These are phyloP conservation scores for Drosophila ogumai DNA, from an alignment of 1,140 invertebrate genomes.

Conservation along the genomic window DNA sequence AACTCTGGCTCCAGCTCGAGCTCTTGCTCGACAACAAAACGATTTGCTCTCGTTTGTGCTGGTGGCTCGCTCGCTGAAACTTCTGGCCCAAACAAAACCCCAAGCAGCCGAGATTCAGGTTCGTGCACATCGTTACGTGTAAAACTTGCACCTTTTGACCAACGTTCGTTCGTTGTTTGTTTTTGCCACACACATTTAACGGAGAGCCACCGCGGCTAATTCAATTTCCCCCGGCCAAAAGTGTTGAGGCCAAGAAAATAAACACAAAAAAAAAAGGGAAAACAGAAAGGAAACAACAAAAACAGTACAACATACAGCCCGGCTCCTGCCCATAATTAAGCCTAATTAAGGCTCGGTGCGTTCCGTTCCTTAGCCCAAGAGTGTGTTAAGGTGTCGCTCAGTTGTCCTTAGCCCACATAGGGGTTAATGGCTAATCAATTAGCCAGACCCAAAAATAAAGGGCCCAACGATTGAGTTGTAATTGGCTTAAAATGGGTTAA, in stretches of 20 bases:
- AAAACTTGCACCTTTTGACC: conserved; percentile 83
- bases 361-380: conserved; percentile 1
- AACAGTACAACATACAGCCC: background rate
- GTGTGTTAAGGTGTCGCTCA: conserved; percentile 58
- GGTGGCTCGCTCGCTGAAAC: conserved; percentile 30
- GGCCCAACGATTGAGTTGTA: conserved; percentile 72
- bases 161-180: conserved; percentile 72
- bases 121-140: conserved; percentile 83
- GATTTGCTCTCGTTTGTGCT: conserved; percentile 82
- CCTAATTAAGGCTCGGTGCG: conserved; percentile 64
- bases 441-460: conserved; percentile 57
- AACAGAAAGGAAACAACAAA: background rate
- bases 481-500: conserved; percentile 31
- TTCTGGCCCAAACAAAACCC: conserved; percentile 26
- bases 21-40: conserved; percentile 75
- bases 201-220: conserved; percentile 56
- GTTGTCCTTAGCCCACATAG: conserved; percentile 61
- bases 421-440: conserved; percentile 83
- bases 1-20: background rate
- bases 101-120: conserved; percentile 42
- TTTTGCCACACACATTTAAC: conserved; percentile 52
- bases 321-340: conserved; percentile 68
- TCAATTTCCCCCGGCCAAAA: conserved; percentile 62
- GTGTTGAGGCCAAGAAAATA: conserved; percentile 17
- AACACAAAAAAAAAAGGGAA: background rate